Base-by-base conservation (phyloP, 2,797 vertebrate genomes). In the Acipenser oxyrinchus region DNA sequence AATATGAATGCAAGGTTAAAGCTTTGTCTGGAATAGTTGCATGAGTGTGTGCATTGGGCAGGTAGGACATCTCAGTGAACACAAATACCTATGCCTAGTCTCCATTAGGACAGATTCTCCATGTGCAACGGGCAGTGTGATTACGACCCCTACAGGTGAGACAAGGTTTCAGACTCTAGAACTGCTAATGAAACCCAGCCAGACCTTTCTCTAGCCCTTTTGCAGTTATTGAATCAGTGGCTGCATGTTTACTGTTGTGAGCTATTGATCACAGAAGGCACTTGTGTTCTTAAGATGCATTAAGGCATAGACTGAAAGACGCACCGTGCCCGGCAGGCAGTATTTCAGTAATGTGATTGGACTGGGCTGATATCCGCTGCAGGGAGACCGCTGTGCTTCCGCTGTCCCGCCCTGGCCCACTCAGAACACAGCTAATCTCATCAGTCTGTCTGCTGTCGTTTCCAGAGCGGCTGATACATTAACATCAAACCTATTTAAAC, bases 221-320 rank as follows among this genome's bases (percentile, higher is more conserved):
- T 11, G 55, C 55, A 58, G 6, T 11, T 13, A 11, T 58, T 11
- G 9, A 62, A 18, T 9, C 18, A 48, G 8, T 18, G 10, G 60
- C 18, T n/a, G 60, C 10, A 62, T 8, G 7, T 62, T 7, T 18
- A 6, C 8, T 10, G 13, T 23, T 48, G 60, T 6, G 60, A 48
- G 6, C 10, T 62, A 62, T 62, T 18, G 13, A 62, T 62, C 18
- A 9, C 11, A 10, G 18, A 37, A 48, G 18, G 11, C 55, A 62
- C 60, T 48, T 23, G 60, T 23, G 60, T 62, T 23, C 60, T 62
- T 23, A 62, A 62, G 48, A 12, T 62, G 60, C 13, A 62, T 62
- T 62, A 62, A 15, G 48, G 18, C 23, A 18, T 23, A 37, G 60
- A 62, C 15, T 37, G 18, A 9, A 18, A 62, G 60, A 62, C 60